Percentiles rank a stretch among this genome's conserved stretches.
phyloP scores from a whole-genome alignment of 2,888 invertebrate genomes.

The Nipponacmea schrenckii region DNA sequence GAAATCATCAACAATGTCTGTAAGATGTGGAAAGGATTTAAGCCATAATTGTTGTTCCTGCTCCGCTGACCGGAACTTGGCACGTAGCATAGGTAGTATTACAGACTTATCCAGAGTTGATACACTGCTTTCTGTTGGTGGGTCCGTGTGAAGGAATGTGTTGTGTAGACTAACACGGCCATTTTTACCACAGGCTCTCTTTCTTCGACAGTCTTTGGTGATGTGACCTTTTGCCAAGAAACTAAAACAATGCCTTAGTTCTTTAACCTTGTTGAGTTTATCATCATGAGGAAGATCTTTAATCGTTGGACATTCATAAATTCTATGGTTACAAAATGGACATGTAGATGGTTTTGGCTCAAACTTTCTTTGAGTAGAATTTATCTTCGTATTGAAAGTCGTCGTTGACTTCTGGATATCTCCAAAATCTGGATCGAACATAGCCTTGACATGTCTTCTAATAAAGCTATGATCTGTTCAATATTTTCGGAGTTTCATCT shows the following conservation, averaged over 20 bases:
- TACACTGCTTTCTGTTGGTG: conserved; percentile 12
- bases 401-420: conserved; percentile 11
- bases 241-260: conserved; percentile 4
- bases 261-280: not conserved
- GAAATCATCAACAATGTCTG: conserved; percentile 2
- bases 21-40: conserved; percentile 1
- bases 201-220: not conserved
- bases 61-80: conserved; percentile 18
- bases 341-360: not conserved
- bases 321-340: not conserved
- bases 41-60: conserved; percentile 20
- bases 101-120: conserved; percentile 8
- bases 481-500: conserved; percentile 7
- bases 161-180: conserved; percentile 14
- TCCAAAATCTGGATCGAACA: conserved; percentile 25
- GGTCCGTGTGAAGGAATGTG: conserved; percentile 16
- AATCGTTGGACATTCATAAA: not conserved
- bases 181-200: not conserved
- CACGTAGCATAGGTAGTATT: conserved; percentile 18
- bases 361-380: not conserved
- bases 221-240: not conserved
- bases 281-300: not conserved
- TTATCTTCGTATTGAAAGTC: no score
- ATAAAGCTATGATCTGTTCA: conserved; percentile 15
- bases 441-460: conserved; percentile 15